Conservation (phyloP, 2,797 vertebrate species). For the Smutsia gigantea region DNA sequence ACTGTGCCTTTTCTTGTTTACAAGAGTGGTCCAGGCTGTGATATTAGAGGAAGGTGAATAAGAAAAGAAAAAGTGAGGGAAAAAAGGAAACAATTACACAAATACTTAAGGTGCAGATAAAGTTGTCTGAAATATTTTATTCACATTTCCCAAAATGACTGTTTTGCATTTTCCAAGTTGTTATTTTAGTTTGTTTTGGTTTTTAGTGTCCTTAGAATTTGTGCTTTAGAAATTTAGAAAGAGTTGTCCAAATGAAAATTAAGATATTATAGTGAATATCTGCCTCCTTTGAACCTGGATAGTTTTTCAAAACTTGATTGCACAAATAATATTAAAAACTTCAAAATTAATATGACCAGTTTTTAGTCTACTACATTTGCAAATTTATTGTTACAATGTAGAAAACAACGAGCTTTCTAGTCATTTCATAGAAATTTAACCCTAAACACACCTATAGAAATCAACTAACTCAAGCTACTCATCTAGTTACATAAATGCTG, state of each 20-base stretch:
- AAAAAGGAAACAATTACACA: not conserved
- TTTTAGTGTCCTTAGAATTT: not conserved
- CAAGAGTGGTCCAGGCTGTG: not conserved
- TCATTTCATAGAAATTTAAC: not conserved
- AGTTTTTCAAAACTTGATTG: not conserved
- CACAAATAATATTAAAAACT: not conserved
- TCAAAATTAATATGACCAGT: not conserved
- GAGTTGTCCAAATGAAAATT: not conserved
- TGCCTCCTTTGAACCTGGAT: not conserved
- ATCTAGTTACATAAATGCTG: not conserved
- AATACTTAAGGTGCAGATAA: not conserved
- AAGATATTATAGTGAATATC: not conserved
- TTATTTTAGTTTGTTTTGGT: not conserved
- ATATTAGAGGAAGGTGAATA: not conserved
- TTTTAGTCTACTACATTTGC: not conserved
- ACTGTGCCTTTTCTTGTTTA: not conserved
- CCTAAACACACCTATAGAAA: not conserved
- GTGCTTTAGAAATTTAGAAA: not conserved
- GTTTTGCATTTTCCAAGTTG: not conserved
- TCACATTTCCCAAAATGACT: not conserved
- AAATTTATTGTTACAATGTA: not conserved
- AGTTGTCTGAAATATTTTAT: not conserved
- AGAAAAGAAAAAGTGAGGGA: not conserved
- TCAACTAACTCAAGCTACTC: not conserved
- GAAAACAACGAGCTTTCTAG: not conserved